Evolutionary conservation across 2,888 invertebrate genomes (phyloP), one percentile per base, ranked within the genome.

Genomic region (Hydropsyche betteni): DNA sequence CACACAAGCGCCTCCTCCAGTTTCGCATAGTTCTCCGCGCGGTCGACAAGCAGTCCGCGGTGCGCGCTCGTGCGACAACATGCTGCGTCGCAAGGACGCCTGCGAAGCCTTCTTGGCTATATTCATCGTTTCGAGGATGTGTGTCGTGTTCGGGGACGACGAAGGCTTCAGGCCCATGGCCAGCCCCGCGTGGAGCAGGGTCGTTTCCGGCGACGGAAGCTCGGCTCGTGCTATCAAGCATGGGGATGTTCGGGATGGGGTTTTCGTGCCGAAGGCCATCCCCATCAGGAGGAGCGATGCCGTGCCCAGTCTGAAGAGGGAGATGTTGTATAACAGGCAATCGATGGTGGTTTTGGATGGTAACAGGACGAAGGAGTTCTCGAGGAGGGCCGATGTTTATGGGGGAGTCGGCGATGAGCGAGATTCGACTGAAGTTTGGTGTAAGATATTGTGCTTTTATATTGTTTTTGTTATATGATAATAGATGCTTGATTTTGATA

Each of bases 181-280:
- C 34, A 34, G 3, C 12, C 64, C 64, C 64, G 36, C 36, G 33
- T 44, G 44, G 44, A 44, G 44, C 44, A 44, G 44, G 44, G 44
- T 4, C 2, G 44, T 44, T 44, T 6, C 44, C 10, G 44, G 7
- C 44, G 44, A 44, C 7, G 44, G 44, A 10, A 44, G 7, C 10
- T 10, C 44, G 44, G 44, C 44, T 44, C 14, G 16, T 16, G 58
- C 58, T 58, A 2, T 58, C 58, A 24, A 8, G 16, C 3, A 53
- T 14, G 58, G 44, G 44, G 44, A 1, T 16, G 58, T 8, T 53
- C 53, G 1, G 1, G n/a, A n/a, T 53, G 16, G n/a, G 16, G 53
- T 81, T 71, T 86, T 86, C 80, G 83, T 83, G 75, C 84, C 86
- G 53, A 83, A 84, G 80, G 79, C 84, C 52, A 87, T 87, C 80